phyloP scores from a whole-genome alignment of 2,888 invertebrate genomes.

The Oligia strigilis region DNA sequence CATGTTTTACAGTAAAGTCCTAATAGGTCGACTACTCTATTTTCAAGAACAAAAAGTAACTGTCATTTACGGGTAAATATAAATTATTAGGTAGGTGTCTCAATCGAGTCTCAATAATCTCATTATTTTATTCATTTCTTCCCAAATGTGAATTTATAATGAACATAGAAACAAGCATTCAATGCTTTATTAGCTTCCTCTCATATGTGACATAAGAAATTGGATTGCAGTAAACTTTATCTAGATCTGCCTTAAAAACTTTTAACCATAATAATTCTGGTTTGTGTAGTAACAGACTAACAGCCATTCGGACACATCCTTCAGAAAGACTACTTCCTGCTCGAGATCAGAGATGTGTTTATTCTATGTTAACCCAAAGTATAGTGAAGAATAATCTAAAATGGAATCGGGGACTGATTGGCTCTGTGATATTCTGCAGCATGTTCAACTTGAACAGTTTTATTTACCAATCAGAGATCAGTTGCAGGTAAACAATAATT shows the following conservation, averaged over 20 bases:
- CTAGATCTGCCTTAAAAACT: constrained; percentile 33
- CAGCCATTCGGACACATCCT: constrained; percentile 61
- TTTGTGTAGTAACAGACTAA: constrained; percentile 55
- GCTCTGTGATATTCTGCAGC: constrained; percentile 95
- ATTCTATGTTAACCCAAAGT: constrained; percentile 65
- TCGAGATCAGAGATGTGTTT: constrained; percentile 79
- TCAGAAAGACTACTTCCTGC: constrained; percentile 78
- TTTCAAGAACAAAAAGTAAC: constrained; percentile 31
- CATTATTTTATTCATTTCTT: constrained; percentile 37
- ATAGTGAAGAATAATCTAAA: constrained; percentile 63
- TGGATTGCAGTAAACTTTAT: constrained; percentile 18
- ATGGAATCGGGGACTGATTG: constrained; percentile 92
- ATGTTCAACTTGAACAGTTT: constrained; percentile 98
- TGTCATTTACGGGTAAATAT: constrained; percentile 64
- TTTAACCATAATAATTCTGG: constrained; percentile 42
- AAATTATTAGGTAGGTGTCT: constrained; percentile 3
- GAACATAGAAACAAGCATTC: constrained; percentile 18
- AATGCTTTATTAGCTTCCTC: constrained; percentile 1
- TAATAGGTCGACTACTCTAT: constrained; percentile 9
- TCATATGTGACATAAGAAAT: constrained; percentile 7
- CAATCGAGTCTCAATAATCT: constrained; percentile 3
- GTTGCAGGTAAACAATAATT: constrained; percentile 92
- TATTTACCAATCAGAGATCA: constrained; percentile 97
- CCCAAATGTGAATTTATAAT: constrained; percentile 36
- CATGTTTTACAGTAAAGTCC: neutral